phyloP scores from a whole-genome alignment of 2,113 vertebrate genomes.

The Pollimyrus isidori region DNA sequence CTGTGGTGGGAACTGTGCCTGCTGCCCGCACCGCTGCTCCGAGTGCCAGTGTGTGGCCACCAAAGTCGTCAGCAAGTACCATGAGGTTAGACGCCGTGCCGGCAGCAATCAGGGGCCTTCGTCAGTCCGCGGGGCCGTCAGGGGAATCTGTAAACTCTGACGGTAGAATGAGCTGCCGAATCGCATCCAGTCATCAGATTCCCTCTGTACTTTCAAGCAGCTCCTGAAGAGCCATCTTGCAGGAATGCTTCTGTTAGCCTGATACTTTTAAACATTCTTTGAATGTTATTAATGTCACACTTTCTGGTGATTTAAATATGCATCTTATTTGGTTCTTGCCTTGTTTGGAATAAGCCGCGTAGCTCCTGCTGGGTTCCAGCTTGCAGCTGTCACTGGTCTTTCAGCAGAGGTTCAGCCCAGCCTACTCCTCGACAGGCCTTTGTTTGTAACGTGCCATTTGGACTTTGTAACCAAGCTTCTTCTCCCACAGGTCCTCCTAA shows the following conservation, averaged over 20 bases:
- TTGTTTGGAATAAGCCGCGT: neutral
- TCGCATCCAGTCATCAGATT: neutral
- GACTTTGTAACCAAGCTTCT: neutral
- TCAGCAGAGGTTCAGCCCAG: neutral
- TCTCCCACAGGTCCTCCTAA: constrained; percentile 74
- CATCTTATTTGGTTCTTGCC: neutral
- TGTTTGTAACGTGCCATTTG: neutral
- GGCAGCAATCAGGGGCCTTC: neutral
- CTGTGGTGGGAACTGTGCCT: constrained; percentile 94
- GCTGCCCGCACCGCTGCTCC: constrained; percentile 79
- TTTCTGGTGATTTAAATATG: neutral
- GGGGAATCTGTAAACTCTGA: neutral
- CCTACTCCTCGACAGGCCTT: neutral
- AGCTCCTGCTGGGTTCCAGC: neutral
- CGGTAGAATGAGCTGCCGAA: neutral
- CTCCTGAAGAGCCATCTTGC: neutral
- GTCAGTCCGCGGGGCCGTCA: neutral
- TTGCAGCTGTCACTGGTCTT: neutral
- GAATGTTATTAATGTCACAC: neutral
- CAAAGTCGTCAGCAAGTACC: constrained; percentile 84
- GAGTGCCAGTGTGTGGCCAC: constrained; percentile 86
- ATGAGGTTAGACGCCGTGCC: constrained; percentile 66
- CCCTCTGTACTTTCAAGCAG: neutral
- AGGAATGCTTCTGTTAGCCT: neutral
- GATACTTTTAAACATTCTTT: neutral